Conservation (phyloP, 2,113 vertebrate species). For the Brachyhypopomus gauderio region DNA sequence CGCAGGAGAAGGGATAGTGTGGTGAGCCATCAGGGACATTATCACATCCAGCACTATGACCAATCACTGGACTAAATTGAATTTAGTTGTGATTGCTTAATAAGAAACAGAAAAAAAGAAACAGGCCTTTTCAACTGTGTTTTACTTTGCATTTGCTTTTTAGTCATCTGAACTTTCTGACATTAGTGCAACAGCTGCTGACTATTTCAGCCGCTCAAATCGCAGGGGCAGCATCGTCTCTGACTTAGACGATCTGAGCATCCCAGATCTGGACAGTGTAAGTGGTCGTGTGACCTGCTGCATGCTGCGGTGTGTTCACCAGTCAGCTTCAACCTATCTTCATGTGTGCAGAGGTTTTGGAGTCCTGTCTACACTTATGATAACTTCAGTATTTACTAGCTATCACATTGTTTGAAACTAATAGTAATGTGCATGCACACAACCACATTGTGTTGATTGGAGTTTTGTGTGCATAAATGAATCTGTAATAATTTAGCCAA, state of each 20-base stretch:
- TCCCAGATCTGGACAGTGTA: slow-evolving; percentile 84
- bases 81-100: too few species aligned
- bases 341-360: not conserved
- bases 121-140: too few species aligned
- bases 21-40: slow-evolving; percentile 75
- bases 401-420: not conserved
- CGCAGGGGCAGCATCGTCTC: slow-evolving; percentile 91
- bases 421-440: not conserved
- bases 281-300: slow-evolving; percentile 70
- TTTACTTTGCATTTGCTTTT: slow-evolving; percentile 13
- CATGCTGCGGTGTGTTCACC: slow-evolving; percentile 14
- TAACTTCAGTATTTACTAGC: not conserved
- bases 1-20: slow-evolving; percentile 79
- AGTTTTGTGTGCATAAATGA: not conserved
- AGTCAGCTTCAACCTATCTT: not conserved
- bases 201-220: slow-evolving; percentile 93
- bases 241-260: slow-evolving; percentile 84
- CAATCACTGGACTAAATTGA: too few species aligned
- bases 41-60: not conserved
- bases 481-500: not conserved
- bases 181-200: slow-evolving; percentile 88
- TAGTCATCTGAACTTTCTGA: slow-evolving; percentile 86
- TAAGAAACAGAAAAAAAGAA: too few species aligned
- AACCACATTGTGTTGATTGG: not conserved
- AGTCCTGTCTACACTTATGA: not conserved